Base-by-base conservation (phyloP, 2,113 vertebrate genomes). In the Alethe diademata region DNA sequence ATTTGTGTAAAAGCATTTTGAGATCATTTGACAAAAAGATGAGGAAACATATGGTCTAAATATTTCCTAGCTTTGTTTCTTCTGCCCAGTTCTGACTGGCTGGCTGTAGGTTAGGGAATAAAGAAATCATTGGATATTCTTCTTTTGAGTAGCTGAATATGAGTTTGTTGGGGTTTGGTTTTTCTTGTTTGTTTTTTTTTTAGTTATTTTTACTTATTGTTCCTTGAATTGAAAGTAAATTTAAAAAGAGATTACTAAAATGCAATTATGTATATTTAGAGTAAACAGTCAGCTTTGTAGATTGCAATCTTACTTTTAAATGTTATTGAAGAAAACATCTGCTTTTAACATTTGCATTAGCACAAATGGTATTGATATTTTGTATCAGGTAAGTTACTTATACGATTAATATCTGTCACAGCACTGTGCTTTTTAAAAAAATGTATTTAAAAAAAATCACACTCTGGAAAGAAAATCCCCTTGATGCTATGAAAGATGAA, bases 401-500 rank as follows among this genome's bases (percentile, higher is more conserved):
- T 51, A 53, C 81, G 91, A 72, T 20, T 48, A 69, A 18, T 70
- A 33, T 95, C 51, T 50, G n/a, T 42, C 51, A 82, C 35, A 75
- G 18, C 10, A 58, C 56, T 53, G 16, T 5, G 19, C 38, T 84
- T 79, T 93, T 45, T 19, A 45, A 82, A 16, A 48, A 42, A 12
- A 70, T 6, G 1, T 26, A 69, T 93, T 91, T 93, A 69, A 2
- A 45, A 69, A 81, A 85, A 76, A 42, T 70, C 54, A 48, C 17
- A 47, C 23, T 80, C 38, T 56, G 66, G 74, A 83, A 97, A 94
- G 47, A 93, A 94, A 81, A 91, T 88, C 38, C 50, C 15, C 11
- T 78, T 75, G 69, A 57, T 93, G 33, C 6, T 91, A 65, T 78
- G 85, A 95, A 95, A 83, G 67, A 56, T 69, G 56, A 93, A 94